A percentile compares a stretch with the other conserved stretches of the same genome.
Conservation (phyloP, 2,113 vertebrate genomes). For the Embiotoca jacksoni region DNA sequence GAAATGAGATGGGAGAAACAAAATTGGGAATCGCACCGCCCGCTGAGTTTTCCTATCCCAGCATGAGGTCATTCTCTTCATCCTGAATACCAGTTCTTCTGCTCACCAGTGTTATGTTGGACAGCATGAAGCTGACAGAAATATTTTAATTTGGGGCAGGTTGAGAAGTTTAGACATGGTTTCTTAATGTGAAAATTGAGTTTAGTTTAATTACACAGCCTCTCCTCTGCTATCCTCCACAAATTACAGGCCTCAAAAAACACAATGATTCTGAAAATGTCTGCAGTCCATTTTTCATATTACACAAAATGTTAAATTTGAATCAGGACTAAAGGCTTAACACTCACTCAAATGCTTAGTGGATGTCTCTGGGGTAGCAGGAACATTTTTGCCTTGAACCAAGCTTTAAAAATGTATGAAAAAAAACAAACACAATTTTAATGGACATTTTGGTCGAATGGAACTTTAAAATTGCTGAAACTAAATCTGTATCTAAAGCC, state of each 20-base stretch:
- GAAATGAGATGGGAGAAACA: conserved; percentile 19
- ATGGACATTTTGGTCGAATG: not conserved
- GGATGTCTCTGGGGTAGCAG: not conserved
- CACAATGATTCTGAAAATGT: not conserved
- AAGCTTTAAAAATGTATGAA: conserved; percentile 12
- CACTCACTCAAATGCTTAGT: not conserved
- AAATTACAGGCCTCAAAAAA: conserved; percentile 9
- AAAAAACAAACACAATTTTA: not conserved
- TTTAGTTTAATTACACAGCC: not conserved
- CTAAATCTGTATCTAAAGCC: not conserved
- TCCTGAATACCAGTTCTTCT: conserved; percentile 4
- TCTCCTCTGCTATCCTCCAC: not conserved
- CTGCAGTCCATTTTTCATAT: not conserved
- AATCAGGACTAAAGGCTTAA: not conserved
- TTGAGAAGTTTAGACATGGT: not conserved
- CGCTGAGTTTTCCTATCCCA: conserved; percentile 36
- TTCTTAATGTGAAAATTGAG: conserved; percentile 5
- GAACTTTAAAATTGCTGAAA: not conserved
- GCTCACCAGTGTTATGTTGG: conserved; percentile 1
- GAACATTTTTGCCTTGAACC: conserved; percentile 2
- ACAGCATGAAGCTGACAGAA: conserved; percentile 1
- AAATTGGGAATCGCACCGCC: conserved; percentile 34
- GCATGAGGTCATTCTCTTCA: conserved; percentile 28
- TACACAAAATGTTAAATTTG: not conserved
- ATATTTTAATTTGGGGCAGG: conserved; percentile 16